These are phyloP conservation scores for Sapayoa aenigma DNA, from an alignment of 2,113 vertebrate genomes.

Conservation along the genomic window DNA sequence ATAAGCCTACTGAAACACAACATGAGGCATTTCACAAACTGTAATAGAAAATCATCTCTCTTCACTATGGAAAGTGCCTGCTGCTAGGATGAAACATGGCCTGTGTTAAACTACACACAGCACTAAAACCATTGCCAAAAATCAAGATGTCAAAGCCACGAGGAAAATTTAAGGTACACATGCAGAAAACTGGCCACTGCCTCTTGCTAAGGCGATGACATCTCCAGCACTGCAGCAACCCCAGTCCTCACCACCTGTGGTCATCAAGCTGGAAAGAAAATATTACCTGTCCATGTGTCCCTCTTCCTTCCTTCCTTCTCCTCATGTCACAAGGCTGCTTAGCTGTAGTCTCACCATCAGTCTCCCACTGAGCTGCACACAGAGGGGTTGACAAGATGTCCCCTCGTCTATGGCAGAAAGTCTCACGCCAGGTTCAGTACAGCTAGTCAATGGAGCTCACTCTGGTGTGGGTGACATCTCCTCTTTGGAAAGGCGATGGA, in stretches of 20 bases:
- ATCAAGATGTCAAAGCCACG: not conserved
- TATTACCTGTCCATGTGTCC: not conserved
- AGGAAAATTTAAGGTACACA: not conserved
- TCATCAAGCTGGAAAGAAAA: not conserved
- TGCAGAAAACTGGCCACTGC: not conserved
- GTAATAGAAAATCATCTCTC: not conserved
- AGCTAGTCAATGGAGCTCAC: not conserved
- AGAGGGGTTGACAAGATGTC: not conserved
- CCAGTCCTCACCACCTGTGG: not conserved
- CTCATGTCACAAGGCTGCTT: not conserved
- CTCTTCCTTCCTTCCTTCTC: not conserved
- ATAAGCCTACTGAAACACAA: not conserved
- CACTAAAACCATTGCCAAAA: not conserved
- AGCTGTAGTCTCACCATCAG: not conserved
- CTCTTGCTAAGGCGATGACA: not conserved
- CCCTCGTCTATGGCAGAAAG: not conserved
- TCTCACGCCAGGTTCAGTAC: not conserved
- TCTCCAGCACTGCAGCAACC: not conserved
- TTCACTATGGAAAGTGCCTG: not conserved
- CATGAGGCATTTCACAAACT: not conserved
- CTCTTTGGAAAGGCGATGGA: not conserved
- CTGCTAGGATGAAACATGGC: not conserved
- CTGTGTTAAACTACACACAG: accelerated
- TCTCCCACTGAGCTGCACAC: not conserved
- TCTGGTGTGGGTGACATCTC: not conserved